Percentiles rank a stretch among this genome's conserved stretches.
Evolutionary conservation across 2,797 vertebrate species (phyloP).

Genomic region (Hirundo rustica): DNA sequence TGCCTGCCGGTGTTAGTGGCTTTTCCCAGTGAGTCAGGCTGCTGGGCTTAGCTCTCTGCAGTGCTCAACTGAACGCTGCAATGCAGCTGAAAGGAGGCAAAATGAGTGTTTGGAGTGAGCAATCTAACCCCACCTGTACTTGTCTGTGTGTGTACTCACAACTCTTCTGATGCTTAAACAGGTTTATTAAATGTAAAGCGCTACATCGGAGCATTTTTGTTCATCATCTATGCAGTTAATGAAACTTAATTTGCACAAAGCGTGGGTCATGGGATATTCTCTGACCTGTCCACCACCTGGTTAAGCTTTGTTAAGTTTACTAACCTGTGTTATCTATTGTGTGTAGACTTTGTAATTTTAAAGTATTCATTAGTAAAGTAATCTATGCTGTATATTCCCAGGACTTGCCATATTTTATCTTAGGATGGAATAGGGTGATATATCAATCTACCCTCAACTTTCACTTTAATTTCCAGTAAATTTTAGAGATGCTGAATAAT

Average conservation of each 20-base stretch:
- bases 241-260: slow-evolving; percentile 24
- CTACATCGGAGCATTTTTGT: neutral
- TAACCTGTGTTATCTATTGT: neutral
- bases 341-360: neutral
- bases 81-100: neutral
- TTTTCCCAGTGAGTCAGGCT: neutral
- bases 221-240: neutral
- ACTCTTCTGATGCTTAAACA: neutral
- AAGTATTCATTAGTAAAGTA: neutral
- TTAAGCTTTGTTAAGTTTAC: neutral
- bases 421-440: neutral
- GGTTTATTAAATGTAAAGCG: neutral
- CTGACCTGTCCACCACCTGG: neutral
- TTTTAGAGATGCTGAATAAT: slow-evolving; percentile 13
- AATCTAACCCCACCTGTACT: neutral
- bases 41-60: neutral
- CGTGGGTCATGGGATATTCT: neutral
- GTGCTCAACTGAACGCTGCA: neutral
- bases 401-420: neutral
- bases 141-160: neutral
- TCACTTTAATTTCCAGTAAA: slow-evolving; percentile 6
- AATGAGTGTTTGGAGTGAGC: neutral
- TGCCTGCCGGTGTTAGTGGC: neutral
- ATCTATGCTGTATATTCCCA: neutral
- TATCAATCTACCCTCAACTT: neutral